Evolutionary conservation across 1,140 invertebrate genomes (phyloP), one percentile per base, ranked within the genome.

Genomic region (Aplysia californica): DNA sequence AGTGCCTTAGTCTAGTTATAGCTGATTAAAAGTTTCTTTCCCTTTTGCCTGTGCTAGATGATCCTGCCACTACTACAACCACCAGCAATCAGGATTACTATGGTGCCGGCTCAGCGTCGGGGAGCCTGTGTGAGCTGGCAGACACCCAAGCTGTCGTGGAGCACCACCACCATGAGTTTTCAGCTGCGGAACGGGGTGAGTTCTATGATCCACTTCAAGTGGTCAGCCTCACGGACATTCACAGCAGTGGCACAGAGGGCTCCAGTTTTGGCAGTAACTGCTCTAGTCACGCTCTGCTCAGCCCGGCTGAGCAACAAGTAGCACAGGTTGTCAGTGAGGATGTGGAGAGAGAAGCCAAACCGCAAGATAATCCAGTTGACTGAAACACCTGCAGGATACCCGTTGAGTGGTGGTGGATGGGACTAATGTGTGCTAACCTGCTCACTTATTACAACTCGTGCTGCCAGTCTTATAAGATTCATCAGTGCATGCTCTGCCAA

Each of bases 211-310:
- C 69, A 10, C 26, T 35, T 35, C 23, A 72, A 6, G 69, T 36
- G 23, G 23, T 35, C 56, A 79, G 56, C 39, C 21, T 82, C 26
- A 50, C 64, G 2, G 80, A 82, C 58, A 76, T 50, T 26, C 83
- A 82, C 36, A 79, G 79, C 15, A 84, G 82, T 29, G 80, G 84
- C 58, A 81, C 83, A 0, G 86, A 87, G 33, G 84, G 77, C 15
- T 86, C 83, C 3, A 86, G 85, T 76, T 84, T 80, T 76, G 83
- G 82, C 35, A 87, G 86, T 68, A 84, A 77, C 18, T 75, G 80
- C 36, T 85, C 84, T 58, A 80, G 83, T 29, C 79, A 82, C 38
- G 79, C 78, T n/a, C 74, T 87, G 1, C 66, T 87, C 33, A 77
- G 79, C 31, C 71, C 69, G 10, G 69, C 68, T 55, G 76, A 68